Base-by-base conservation (phyloP, 2,888 invertebrate species). In the Periphyllus acericola region DNA sequence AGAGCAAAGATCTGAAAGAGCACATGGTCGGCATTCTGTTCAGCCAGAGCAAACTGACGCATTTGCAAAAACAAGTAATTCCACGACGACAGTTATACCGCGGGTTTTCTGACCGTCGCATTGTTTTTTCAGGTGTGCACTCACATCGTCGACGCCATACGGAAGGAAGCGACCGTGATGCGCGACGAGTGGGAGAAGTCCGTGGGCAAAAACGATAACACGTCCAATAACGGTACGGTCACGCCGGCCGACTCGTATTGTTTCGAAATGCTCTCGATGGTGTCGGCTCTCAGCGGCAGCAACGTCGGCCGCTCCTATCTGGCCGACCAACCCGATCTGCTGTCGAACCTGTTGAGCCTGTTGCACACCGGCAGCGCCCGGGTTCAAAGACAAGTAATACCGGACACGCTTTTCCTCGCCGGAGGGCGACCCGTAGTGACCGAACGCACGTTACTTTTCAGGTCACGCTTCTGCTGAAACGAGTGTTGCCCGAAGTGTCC, bases 11-110 rank as follows among this genome's bases (percentile, higher is more conserved):
- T 91, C 93, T 99, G 14, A 94, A 98, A 75, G 98, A 98, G 91
- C 98, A 98, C 91, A 97, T 99, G 94, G 98, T 98, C 76, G 98
- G 98, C 89, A 98, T 99, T 90, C 93, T 99, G 79, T 99, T 98
- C 92, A 97, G 97, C 89, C 94, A 98, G 81, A 97, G 97, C 91
- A 98, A 98, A 92, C 93, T 99, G 40, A 98, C 98, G 0, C 96
- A 97, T 90, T 93, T 98, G 84, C 98, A 98, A 92, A 96, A 96
- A 92, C 97, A 97, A 93, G 97, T 96, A 89, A 91, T 92, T 89
- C 46, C 21, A 32, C 34, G 4, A 25, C n/a, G 8, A 72, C 9
- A 34, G 34, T 34, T 36, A 34, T 36, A n/a, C 1, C 21, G 6
- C n/a, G n/a, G 66, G 17, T 66, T 52, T 34, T 32, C 34, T 34